Percentiles rank a stretch among this genome's conserved stretches.
Evolutionary conservation across 2,797 vertebrate genomes (phyloP).

Genomic region (Rhadinocentrus ornatus): DNA sequence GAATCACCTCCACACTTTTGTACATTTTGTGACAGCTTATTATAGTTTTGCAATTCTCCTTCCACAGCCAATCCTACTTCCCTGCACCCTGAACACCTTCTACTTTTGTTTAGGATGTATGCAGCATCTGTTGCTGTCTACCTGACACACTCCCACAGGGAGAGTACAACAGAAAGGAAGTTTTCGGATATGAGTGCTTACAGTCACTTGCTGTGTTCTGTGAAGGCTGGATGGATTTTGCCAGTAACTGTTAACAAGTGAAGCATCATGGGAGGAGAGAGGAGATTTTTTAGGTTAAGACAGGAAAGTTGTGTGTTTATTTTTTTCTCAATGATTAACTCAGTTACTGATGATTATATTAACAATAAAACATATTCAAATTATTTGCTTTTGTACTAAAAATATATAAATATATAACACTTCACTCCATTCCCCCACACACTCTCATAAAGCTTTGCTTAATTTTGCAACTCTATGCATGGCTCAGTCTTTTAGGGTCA

Average conservation of each 20-base stretch:
- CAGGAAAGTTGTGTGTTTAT: background rate
- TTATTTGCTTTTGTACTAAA: too few species aligned
- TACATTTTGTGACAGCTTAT: background rate
- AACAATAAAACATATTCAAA: background rate
- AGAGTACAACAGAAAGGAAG: conserved; percentile 22
- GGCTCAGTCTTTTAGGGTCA: background rate
- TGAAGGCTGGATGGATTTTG: conserved; percentile 15
- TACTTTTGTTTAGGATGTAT: conserved; percentile 21
- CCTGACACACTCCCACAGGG: conserved; percentile 30
- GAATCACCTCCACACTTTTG: background rate
- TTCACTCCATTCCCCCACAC: too few species aligned
- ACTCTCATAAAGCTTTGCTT: background rate
- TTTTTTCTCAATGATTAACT: background rate
- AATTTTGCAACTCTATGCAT: background rate
- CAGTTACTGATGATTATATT: background rate
- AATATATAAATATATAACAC: background rate
- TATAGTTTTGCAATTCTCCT: background rate
- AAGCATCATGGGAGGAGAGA: conserved; percentile 11
- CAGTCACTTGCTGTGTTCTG: conserved; percentile 21
- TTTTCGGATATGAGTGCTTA: conserved; percentile 35
- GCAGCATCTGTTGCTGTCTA: conserved; percentile 43
- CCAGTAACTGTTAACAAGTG: conserved; percentile 14
- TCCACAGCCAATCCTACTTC: background rate
- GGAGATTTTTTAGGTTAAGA: background rate
- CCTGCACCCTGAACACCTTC: conserved; percentile 8